A percentile compares a stretch with the other conserved stretches of the same genome.
These are phyloP conservation scores for Coelogynopora nodosa DNA, from an alignment of 2,888 invertebrate genomes.

Conservation along the genomic window DNA sequence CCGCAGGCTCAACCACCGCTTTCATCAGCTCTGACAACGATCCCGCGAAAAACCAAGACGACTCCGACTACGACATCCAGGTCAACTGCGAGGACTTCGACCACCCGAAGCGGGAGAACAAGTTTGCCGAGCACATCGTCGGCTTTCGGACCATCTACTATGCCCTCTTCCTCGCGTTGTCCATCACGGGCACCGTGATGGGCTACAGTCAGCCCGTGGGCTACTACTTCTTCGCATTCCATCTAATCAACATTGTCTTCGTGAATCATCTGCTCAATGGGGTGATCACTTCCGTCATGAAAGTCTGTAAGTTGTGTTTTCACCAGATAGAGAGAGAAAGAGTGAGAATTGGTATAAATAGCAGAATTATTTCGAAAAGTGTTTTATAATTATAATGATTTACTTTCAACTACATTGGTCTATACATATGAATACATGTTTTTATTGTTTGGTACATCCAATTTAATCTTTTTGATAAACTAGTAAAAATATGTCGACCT, in stretches of 20 bases:
- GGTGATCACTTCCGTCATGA: conserved; percentile 46
- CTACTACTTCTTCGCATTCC: conserved; percentile 47
- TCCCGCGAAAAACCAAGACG: neutral
- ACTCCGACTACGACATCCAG: neutral
- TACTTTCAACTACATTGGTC: too few relatives aligned
- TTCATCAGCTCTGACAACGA: too few relatives aligned
- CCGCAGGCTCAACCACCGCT: too few relatives aligned
- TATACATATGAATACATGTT: too few relatives aligned
- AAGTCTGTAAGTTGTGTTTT: conserved; percentile 47
- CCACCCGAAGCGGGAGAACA: neutral
- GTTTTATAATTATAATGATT: too few relatives aligned
- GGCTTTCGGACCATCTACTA: conserved; percentile 17
- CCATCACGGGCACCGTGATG: conserved; percentile 43
- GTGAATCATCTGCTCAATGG: conserved; percentile 48
- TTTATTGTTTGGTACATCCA: too few relatives aligned
- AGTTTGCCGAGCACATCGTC: conserved; percentile 14
- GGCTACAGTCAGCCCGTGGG: conserved; percentile 39
- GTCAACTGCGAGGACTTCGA: conserved; percentile 22
- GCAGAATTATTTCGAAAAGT: too few relatives aligned
- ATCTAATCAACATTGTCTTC: conserved; percentile 48
- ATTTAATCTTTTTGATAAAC: too few relatives aligned
- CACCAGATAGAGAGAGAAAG: too few relatives aligned
- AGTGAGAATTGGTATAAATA: too few relatives aligned
- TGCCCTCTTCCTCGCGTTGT: neutral
- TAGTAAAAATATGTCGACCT: too few relatives aligned